Evolutionary conservation across 2,113 vertebrate genomes (phyloP).

Genomic region (Esox niger): DNA sequence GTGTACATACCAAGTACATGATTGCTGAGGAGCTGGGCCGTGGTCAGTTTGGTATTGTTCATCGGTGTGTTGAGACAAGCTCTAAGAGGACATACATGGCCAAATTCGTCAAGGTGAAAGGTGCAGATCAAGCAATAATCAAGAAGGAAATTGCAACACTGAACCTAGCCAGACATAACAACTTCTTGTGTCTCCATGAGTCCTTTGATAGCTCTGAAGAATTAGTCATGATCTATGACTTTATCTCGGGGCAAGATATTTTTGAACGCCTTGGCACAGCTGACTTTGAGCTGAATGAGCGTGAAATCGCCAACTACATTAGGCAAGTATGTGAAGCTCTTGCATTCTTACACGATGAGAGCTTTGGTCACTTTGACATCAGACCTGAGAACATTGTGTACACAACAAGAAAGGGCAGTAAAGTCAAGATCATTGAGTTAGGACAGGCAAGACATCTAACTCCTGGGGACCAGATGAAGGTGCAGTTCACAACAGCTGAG

Average conservation of each 20-base stretch:
- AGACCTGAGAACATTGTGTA: slow-evolving; percentile 96
- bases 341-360: slow-evolving; percentile 85
- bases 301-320: slow-evolving; percentile 85
- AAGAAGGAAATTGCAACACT: slow-evolving; percentile 97
- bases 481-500: slow-evolving; percentile 90
- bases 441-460: slow-evolving; percentile 90
- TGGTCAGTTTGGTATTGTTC: slow-evolving; percentile 93
- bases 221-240: slow-evolving; percentile 95
- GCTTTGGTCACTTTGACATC: slow-evolving; percentile 94
- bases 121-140: slow-evolving; percentile 89
- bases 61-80: slow-evolving; percentile 86
- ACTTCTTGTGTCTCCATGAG: slow-evolving; percentile 87
- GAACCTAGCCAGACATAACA: slow-evolving; percentile 85
- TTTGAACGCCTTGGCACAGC: slow-evolving; percentile 87
- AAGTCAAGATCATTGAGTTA: slow-evolving; percentile 93
- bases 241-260: slow-evolving; percentile 92
- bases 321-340: slow-evolving; percentile 90
- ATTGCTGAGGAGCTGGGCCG: slow-evolving; percentile 96
- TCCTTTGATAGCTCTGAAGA: slow-evolving; percentile 97
- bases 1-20: slow-evolving; percentile 88
- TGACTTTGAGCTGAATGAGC: slow-evolving; percentile 90
- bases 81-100: slow-evolving; percentile 95
- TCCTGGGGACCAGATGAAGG: slow-evolving; percentile 90
- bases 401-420: slow-evolving; percentile 84
- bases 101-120: slow-evolving; percentile 97